Conservation (phyloP, 1,140 invertebrate genomes). For the Capitella teleta region DNA sequence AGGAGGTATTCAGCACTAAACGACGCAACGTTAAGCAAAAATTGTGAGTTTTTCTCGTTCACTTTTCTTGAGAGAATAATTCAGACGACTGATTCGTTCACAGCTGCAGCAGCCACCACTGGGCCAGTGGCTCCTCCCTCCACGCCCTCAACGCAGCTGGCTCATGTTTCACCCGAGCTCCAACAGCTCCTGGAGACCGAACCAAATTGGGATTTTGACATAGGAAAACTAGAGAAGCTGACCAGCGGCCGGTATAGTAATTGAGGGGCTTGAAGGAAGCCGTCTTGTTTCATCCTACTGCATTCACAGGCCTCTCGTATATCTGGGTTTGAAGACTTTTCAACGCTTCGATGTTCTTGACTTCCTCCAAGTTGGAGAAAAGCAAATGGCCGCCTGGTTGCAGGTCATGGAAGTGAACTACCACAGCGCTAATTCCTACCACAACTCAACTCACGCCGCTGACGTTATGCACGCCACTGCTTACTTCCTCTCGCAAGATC, state of each 20-base stretch:
- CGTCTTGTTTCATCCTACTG: no score
- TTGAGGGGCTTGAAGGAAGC: no score
- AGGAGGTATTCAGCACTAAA: no score
- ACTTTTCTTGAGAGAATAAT: no score
- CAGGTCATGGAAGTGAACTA: conserved; percentile 11
- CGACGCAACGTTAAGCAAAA: no score
- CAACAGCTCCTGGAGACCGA: background rate
- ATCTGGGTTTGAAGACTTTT: conserved; percentile 9
- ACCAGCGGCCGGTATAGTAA: conserved; percentile 2
- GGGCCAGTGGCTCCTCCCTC: background rate
- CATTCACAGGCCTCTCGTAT: conserved; percentile 28
- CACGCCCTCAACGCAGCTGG: background rate
- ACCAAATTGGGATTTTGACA: conserved; percentile 9
- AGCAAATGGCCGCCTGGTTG: conserved; percentile 3
- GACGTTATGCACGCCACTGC: conserved; percentile 41
- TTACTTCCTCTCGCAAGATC: conserved; percentile 67
- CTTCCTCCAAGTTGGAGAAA: conserved; percentile 4
- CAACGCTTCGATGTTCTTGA: conserved; percentile 5
- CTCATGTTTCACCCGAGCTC: background rate
- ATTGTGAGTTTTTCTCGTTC: no score
- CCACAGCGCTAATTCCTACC: conserved; percentile 20
- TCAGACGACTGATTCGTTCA: no score
- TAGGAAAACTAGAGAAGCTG: conserved; percentile 9
- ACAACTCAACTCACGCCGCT: conserved; percentile 43
- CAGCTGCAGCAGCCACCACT: background rate